Evolutionary conservation across 2,888 invertebrate species (phyloP), one percentile per base, ranked within the genome.

Genomic region (Diaphora mendica): DNA sequence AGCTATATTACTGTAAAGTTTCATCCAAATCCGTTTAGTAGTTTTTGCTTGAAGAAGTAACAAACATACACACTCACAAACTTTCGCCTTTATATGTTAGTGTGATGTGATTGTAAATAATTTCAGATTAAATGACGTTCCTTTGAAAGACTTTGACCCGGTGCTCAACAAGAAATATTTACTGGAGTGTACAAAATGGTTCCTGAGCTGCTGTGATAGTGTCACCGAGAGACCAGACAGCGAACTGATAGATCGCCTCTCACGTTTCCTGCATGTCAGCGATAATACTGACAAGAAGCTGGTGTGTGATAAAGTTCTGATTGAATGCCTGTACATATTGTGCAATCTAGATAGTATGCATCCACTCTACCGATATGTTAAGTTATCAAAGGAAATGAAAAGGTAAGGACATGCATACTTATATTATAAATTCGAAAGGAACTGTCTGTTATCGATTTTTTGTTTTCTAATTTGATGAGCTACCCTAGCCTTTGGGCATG

Each of bases 91-190:
- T n/a, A n/a, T n/a, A n/a, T n/a, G n/a, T n/a, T n/a, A n/a, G n/a
- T n/a, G n/a, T n/a, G n/a, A n/a, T n/a, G n/a, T n/a, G n/a, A 62
- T 73, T 79, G 74, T 73, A n/a, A 68, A 51, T 55, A 48, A 23
- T 93, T 93, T 42, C 91, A 97, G 97, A 85, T 92, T 97, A 79
- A 97, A 97, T 87, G 96, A 96, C 76, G 94, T 96, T 82, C 92
- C 96, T 39, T 79, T 96, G 7, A 91, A 91, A 44, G 94, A 96
- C 73, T 98, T 96, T 90, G 97, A 98, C 88, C 96, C 97, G 44
- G 96, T 96, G 68, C 96, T 98, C 9, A 98, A 98, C 85, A 95
- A 94, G 77, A 97, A 96, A 78, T 97, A 98, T 87, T 90, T 97
- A 70, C 92, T 97, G 76, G 98, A 98, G 91, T 97, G 98, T 87